Percentiles rank a stretch among this genome's conserved stretches.
Evolutionary conservation across 1,140 invertebrate genomes (phyloP).

Genomic region (Drosophila subpulchrella): DNA sequence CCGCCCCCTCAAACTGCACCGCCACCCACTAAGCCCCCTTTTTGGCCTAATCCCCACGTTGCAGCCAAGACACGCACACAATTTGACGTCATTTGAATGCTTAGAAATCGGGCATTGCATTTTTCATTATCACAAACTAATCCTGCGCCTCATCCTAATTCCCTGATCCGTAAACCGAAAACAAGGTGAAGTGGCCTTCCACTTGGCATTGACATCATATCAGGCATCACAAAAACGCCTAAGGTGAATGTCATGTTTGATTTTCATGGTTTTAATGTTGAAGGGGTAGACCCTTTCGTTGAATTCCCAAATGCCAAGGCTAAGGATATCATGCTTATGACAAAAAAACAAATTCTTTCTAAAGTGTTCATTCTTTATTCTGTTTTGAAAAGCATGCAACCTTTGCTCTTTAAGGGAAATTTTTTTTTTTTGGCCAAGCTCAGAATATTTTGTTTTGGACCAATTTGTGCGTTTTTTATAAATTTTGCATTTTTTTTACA

Average conservation of each 20-base stretch:
- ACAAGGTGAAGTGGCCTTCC: slow-evolving; percentile 47
- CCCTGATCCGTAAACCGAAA: not conserved
- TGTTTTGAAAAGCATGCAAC: too few species aligned
- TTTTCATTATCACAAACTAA: slow-evolving; percentile 59
- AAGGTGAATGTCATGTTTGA: slow-evolving; percentile 15
- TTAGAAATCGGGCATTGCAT: slow-evolving; percentile 33
- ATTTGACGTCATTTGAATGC: slow-evolving; percentile 68
- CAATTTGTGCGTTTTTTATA: too few species aligned
- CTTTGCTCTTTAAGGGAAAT: too few species aligned
- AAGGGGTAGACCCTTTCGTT: not conserved
- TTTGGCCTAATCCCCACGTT: slow-evolving; percentile 29
- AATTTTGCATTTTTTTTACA: too few species aligned
- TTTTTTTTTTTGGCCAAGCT: too few species aligned
- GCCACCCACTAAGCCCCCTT: not conserved
- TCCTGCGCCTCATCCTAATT: slow-evolving; percentile 24
- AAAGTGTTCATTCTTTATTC: too few species aligned
- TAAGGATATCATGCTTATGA: not conserved
- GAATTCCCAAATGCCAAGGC: slow-evolving; percentile 8
- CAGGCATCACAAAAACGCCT: slow-evolving; percentile 22
- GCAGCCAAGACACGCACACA: slow-evolving; percentile 49
- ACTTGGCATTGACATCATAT: slow-evolving; percentile 61
- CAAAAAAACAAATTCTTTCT: too few species aligned
- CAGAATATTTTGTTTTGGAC: too few species aligned
- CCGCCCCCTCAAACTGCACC: not conserved
- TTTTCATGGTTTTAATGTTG: not conserved